A percentile compares a stretch with the other conserved stretches of the same genome.
Conservation (phyloP, 2,113 vertebrate genomes). For the Piprites chloris region DNA sequence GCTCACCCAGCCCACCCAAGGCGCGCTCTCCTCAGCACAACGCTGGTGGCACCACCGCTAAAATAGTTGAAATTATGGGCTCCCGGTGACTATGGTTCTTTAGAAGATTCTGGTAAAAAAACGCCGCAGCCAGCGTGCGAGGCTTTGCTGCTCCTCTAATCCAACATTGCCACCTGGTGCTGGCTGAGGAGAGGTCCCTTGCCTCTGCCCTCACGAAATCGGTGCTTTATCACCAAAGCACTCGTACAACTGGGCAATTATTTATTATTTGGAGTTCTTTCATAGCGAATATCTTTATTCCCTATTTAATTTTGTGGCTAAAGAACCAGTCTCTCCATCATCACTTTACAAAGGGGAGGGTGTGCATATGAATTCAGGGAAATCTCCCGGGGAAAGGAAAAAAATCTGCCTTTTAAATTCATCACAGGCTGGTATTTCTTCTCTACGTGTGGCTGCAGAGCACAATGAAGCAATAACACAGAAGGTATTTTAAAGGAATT, state of each 20-base stretch:
- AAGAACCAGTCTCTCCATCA: not conserved
- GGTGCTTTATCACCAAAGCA: accelerated
- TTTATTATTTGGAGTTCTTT: not conserved
- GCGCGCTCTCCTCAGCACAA: not conserved
- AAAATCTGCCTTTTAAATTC: not conserved
- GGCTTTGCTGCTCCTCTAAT: not conserved
- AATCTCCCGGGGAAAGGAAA: not conserved
- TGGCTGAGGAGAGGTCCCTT: not conserved
- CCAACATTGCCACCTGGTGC: constrained; percentile 9
- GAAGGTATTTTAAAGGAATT: not conserved
- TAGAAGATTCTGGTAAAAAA: constrained; percentile 26
- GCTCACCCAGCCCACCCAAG: not conserved
- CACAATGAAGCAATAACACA: not conserved
- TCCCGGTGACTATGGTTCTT: not conserved
- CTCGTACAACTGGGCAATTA: accelerated
- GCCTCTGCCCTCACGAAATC: not conserved
- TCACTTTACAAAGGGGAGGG: not conserved
- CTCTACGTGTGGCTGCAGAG: not conserved
- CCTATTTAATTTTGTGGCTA: not conserved
- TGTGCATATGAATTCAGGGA: not conserved
- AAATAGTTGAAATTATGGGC: not conserved
- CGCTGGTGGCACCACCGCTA: accelerated
- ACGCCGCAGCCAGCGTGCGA: accelerated
- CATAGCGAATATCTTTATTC: accelerated
- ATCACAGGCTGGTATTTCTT: not conserved